These are phyloP conservation scores for Aradophagus sp. DNA, from an alignment of 1,140 invertebrate genomes.

Conservation along the genomic window DNA sequence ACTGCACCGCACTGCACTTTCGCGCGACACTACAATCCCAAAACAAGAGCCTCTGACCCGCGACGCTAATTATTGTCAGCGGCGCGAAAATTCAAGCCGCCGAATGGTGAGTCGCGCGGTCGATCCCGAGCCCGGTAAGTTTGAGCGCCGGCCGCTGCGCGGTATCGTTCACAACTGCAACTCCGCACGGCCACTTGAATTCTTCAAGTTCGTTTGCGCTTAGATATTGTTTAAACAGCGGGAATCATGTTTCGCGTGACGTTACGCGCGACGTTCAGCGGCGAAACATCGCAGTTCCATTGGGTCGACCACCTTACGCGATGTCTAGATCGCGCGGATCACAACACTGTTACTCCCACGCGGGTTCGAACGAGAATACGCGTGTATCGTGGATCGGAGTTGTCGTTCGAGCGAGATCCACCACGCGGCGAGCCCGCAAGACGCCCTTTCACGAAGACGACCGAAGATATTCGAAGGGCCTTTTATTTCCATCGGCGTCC, in stretches of 20 bases:
- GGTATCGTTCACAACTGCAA: no score
- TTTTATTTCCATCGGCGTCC: conserved; percentile 30
- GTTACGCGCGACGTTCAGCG: conserved; percentile 1
- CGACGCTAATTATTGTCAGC: no score
- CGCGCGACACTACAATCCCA: no score
- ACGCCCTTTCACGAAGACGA: conserved; percentile 51
- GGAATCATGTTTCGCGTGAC: conserved; percentile 6
- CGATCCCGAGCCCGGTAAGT: no score
- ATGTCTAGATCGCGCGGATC: conserved; percentile 54
- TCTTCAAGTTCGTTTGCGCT: neutral
- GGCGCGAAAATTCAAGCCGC: no score
- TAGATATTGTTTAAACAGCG: conserved; percentile 3
- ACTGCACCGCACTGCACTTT: conserved; percentile 58
- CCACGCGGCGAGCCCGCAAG: conserved; percentile 50
- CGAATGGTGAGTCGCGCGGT: no score
- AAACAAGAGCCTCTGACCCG: no score
- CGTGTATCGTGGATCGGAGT: conserved; percentile 58
- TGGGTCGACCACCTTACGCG: conserved; percentile 56
- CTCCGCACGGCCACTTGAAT: no score
- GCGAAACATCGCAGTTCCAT: conserved; percentile 50
- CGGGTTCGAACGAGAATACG: conserved; percentile 70
- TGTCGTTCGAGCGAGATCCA: conserved; percentile 39
- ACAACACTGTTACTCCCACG: conserved; percentile 69
- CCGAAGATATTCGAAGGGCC: conserved; percentile 58
- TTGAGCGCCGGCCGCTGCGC: no score